Conservation (phyloP, 2,113 vertebrate species). For the Lepisosteus oculatus region DNA sequence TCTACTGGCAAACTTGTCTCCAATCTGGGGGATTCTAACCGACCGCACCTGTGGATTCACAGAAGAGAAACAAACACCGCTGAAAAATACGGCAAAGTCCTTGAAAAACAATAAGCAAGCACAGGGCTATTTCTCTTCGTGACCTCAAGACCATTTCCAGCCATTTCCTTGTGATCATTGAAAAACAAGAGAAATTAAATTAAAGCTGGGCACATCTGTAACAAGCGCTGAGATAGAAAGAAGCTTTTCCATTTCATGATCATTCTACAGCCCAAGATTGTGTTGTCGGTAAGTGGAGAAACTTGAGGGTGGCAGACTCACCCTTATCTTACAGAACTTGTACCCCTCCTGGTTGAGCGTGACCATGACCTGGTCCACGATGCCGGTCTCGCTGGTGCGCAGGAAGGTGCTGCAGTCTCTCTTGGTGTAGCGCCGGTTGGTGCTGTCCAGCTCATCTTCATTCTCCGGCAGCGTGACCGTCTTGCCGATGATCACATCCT, state of each 20-base stretch:
- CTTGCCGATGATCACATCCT: constrained; percentile 98
- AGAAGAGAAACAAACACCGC: too few relatives aligned
- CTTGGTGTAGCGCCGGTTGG: constrained; percentile 90
- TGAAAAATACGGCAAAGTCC: too few relatives aligned
- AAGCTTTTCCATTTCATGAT: too few relatives aligned
- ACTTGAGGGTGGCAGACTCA: constrained; percentile 51
- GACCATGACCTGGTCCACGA: constrained; percentile 99
- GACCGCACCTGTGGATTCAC: constrained; percentile 79
- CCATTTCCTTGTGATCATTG: too few relatives aligned
- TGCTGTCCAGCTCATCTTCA: constrained; percentile 91
- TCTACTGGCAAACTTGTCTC: constrained; percentile 97
- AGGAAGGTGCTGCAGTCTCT: constrained; percentile 96
- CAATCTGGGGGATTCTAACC: constrained; percentile 95
- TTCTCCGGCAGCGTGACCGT: constrained; percentile 94
- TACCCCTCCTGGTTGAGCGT: constrained; percentile 98
- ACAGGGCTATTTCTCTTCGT: not conserved
- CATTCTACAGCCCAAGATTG: too few relatives aligned
- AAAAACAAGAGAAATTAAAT: too few relatives aligned
- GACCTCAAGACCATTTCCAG: too few relatives aligned
- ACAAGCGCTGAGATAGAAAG: too few relatives aligned
- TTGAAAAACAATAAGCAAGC: not conserved
- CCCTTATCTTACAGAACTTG: constrained; percentile 98
- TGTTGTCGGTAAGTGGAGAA: too few relatives aligned
- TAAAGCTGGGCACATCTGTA: too few relatives aligned
- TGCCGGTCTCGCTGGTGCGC: constrained; percentile 93